Percentiles rank a stretch among this genome's conserved stretches.
Evolutionary conservation across 2,113 vertebrate species (phyloP).

Genomic region (Semicossyphus pulcher): DNA sequence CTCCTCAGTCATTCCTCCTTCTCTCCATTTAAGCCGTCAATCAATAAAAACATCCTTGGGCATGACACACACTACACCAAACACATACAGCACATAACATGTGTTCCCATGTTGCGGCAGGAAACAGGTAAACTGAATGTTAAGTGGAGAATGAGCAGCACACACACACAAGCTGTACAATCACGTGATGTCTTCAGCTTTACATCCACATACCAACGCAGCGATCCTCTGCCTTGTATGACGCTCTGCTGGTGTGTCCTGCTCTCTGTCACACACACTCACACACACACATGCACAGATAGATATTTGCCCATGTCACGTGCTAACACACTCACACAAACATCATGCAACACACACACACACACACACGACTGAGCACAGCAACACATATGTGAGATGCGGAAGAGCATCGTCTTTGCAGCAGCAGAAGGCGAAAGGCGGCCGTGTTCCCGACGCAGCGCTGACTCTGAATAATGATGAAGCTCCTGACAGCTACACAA

Average conservation of each 20-base stretch:
- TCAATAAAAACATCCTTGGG: slow-evolving; percentile 64
- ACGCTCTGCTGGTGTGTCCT: slow-evolving; percentile 2
- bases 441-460: background rate
- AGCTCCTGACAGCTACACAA: slow-evolving; percentile 35
- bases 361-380: background rate
- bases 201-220: background rate
- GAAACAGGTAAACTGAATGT: background rate
- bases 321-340: background rate
- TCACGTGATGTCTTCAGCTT: background rate
- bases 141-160: background rate
- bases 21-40: slow-evolving; percentile 38
- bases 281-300: background rate
- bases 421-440: slow-evolving; percentile 14
- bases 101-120: background rate
- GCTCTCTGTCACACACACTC: background rate
- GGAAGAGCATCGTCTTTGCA: slow-evolving; percentile 7
- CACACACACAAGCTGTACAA: background rate
- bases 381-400: background rate
- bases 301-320: background rate
- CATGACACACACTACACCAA: slow-evolving; percentile 2
- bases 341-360: background rate
- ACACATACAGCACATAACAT: background rate
- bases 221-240: slow-evolving; percentile 1
- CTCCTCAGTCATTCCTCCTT: slow-evolving; percentile 42
- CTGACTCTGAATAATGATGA: slow-evolving; percentile 43